These are phyloP conservation scores for Syndactyla subalaris DNA, from an alignment of 2,797 vertebrate genomes.

Conservation along the genomic window DNA sequence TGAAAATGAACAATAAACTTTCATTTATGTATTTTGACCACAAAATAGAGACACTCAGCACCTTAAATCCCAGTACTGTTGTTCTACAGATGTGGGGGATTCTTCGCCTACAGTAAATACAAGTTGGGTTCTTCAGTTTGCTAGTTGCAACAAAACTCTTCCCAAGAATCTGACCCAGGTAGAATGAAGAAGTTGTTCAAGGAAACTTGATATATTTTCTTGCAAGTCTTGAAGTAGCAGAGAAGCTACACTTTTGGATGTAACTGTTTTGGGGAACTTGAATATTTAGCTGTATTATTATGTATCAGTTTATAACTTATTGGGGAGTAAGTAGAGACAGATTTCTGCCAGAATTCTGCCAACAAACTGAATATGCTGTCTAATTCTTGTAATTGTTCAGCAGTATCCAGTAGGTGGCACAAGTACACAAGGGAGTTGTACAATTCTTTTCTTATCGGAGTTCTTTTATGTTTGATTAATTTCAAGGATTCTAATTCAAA, in stretches of 20 bases:
- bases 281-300: neutral
- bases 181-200: neutral
- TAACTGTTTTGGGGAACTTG: neutral
- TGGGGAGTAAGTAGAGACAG: neutral
- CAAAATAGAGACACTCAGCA: neutral
- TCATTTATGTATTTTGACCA: neutral
- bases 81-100: neutral
- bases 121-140: neutral
- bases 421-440: neutral
- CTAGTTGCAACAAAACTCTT: neutral
- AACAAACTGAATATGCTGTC: neutral
- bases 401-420: constrained; percentile 37
- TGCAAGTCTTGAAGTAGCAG: neutral
- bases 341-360: neutral
- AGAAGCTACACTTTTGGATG: neutral
- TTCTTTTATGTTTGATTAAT: constrained; percentile 26
- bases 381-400: fast-evolving
- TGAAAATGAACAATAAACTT: neutral
- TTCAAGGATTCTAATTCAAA: neutral
- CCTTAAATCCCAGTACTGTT: neutral
- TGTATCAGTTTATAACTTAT: neutral
- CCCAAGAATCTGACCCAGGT: neutral
- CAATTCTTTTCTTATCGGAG: constrained; percentile 48
- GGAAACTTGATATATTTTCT: neutral
- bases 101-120: neutral